Evolutionary conservation across 2,113 vertebrate species (phyloP).

Genomic region (Origma solitaria): DNA sequence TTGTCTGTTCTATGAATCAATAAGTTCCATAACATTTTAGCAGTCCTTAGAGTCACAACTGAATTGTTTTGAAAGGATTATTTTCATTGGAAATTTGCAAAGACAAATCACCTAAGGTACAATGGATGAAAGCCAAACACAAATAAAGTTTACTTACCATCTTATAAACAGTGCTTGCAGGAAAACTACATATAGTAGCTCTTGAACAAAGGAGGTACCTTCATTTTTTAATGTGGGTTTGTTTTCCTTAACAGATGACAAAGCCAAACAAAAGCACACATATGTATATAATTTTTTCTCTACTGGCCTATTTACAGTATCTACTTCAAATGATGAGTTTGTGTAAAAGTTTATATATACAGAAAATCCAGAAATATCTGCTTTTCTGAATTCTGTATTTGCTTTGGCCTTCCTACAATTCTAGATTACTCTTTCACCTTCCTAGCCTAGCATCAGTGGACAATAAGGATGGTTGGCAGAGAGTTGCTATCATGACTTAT

Average conservation of each 20-base stretch:
- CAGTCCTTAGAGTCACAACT: not conserved
- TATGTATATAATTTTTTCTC: not conserved
- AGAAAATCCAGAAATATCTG: not conserved
- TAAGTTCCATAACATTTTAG: not conserved
- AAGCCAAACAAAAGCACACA: not conserved
- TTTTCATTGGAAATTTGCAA: not conserved
- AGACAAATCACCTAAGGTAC: not conserved
- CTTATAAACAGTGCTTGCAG: not conserved
- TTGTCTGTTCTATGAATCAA: not conserved
- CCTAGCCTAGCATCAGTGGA: fast-evolving
- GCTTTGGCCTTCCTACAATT: not conserved
- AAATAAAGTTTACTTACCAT: not conserved
- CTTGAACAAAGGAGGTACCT: not conserved
- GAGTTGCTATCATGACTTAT: not conserved
- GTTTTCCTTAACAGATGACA: not conserved
- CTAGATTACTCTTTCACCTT: not conserved
- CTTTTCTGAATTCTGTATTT: not conserved
- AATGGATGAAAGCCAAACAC: not conserved
- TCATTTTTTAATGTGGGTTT: not conserved
- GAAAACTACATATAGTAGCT: too few species aligned
- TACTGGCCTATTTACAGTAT: not conserved
- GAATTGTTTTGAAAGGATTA: not conserved
- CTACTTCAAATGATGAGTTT: not conserved
- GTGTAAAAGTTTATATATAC: not conserved
- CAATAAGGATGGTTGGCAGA: not conserved